Evolutionary conservation across 2,797 vertebrate species (phyloP).

Genomic region (Oryzias dopingdopingensis): DNA sequence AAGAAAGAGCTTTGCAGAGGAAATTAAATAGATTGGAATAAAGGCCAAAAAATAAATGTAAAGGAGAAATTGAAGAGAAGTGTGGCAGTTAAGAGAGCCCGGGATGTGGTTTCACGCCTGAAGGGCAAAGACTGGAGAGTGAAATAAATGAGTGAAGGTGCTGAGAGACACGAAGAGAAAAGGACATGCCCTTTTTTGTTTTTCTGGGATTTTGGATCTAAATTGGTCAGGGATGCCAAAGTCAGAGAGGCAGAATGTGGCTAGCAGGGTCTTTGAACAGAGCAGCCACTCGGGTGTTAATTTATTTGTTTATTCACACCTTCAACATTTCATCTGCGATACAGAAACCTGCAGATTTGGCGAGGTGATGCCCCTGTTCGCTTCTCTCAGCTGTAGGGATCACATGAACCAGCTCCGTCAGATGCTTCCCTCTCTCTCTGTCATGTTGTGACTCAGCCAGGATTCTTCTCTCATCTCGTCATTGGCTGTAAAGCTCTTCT

Average conservation of each 20-base stretch:
- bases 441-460: constrained; percentile 29
- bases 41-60: constrained; percentile 19
- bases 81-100: constrained; percentile 24
- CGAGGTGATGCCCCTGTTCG: constrained; percentile 36
- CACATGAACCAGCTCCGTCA: constrained; percentile 20
- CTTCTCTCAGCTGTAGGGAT: constrained; percentile 38
- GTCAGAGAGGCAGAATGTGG: constrained; percentile 18
- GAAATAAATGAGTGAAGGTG: constrained; percentile 48
- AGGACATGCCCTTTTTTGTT: constrained; percentile 39
- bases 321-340: constrained; percentile 44
- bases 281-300: constrained; percentile 47
- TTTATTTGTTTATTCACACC: constrained; percentile 55
- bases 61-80: constrained; percentile 15
- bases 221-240: constrained; percentile 21
- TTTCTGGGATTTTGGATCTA: constrained; percentile 44
- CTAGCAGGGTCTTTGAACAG: constrained; percentile 2
- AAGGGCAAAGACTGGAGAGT: constrained; percentile 24
- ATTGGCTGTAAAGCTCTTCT: constrained; percentile 46
- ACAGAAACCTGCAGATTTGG: constrained; percentile 30
- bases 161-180: constrained; percentile 27
- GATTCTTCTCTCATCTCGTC: constrained; percentile 36
- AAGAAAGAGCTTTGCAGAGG: constrained; percentile 3
- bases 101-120: constrained; percentile 39
- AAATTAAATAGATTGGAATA: constrained; percentile 24
- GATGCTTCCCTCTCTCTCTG: not conserved